Base-by-base conservation (phyloP, 2,888 invertebrate species). In the Phyto melanocephala region DNA sequence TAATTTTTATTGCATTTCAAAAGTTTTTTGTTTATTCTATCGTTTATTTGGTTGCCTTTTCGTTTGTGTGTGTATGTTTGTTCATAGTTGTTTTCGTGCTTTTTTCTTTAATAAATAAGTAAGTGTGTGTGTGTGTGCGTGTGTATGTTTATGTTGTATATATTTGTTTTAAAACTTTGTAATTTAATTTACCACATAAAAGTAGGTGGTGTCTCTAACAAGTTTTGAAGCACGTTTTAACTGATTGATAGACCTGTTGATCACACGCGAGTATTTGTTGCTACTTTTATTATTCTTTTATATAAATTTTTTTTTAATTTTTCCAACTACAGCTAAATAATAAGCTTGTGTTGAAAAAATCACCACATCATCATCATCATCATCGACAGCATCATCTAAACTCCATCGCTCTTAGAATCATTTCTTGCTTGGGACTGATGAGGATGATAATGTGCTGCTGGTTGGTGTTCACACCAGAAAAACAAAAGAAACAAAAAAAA, bases 171-270 rank as follows among this genome's bases (percentile, higher is more conserved):
- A 79, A 79, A 82, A 82, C 65, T 82, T 82, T 82, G 75, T 82
- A 82, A 82, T 82, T 82, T 82, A 82, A 82, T 82, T 82, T 82
- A 82, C 82, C 82, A 82, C 82, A 79, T 67, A 71, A 82, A 79
- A 78, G 81, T 79, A 79, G 79, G 71, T 82, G 71, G 76, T 75
- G 71, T 82, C 75, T 79, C 70, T 75, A 79, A 82, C 65, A 82
- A 82, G 79, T 79, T 82, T 77, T 79, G 75, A 82, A 82, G 82
- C 79, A 82, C 79, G 75, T 82, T 82, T 82, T 71, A 79, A 82
- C 75, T 82, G 82, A 82, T 82, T 82, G 82, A 82, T 82, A 70
- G 75, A 82, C 82, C 79, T 82, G 82, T 82, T 82, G 82, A 82
- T 79, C 82, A 71, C 75, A 67, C 71, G 60, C 71, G 20, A 67